A percentile compares a stretch with the other conserved stretches of the same genome.
Evolutionary conservation across 2,113 vertebrate genomes (phyloP).

Genomic region (Antidorcas marsupialis): DNA sequence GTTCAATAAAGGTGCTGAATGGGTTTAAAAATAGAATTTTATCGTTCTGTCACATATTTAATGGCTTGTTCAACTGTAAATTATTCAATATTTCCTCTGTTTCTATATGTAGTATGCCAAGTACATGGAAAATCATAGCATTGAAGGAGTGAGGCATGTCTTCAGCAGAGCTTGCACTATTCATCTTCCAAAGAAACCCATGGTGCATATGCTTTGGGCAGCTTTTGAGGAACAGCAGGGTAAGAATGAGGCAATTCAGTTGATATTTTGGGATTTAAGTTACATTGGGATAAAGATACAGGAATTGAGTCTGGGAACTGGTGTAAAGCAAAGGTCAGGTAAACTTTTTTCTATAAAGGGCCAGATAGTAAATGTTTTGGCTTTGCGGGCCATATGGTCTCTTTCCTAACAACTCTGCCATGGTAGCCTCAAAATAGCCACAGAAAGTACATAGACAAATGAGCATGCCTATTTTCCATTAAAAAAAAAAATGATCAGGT

Average conservation of each 20-base stretch:
- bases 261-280: constrained; percentile 10
- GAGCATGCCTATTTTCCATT: neutral
- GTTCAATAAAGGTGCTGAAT: constrained; percentile 99
- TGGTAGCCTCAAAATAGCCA: neutral
- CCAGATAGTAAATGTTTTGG: neutral
- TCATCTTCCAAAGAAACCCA: constrained; percentile 95
- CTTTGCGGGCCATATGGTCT: neutral
- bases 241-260: constrained; percentile 74
- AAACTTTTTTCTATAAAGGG: neutral
- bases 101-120: constrained; percentile 96
- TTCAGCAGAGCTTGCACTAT: constrained; percentile 96
- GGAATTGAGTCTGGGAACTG: neutral
- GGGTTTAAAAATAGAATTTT: constrained; percentile 99
- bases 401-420: neutral
- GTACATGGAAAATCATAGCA: constrained; percentile 98
- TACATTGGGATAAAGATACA: neutral
- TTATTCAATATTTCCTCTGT: constrained; percentile 79
- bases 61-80: constrained; percentile 81
- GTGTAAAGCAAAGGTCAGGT: neutral
- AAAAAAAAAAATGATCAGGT: neutral
- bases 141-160: constrained; percentile 94
- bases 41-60: constrained; percentile 97
- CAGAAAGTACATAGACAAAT: neutral
- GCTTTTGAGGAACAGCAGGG: constrained; percentile 99
- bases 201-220: constrained; percentile 96